Evolutionary conservation across 2,888 invertebrate species (phyloP).

Genomic region (Priocnemis perturbator): DNA sequence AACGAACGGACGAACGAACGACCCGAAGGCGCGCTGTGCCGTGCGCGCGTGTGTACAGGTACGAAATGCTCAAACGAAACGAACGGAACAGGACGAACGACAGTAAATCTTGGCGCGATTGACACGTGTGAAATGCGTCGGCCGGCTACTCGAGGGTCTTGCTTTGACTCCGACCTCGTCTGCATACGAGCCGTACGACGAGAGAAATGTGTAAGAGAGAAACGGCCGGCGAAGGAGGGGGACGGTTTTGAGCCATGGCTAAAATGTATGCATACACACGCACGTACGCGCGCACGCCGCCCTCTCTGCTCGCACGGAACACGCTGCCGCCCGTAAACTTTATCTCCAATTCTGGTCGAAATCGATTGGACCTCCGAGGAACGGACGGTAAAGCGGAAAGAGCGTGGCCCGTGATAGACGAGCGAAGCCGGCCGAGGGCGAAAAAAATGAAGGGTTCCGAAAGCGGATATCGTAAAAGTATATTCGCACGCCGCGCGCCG

Average conservation of each 20-base stretch:
- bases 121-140: slow-evolving; percentile 72
- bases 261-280: slow-evolving; percentile 8
- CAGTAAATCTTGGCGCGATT: slow-evolving; percentile 70
- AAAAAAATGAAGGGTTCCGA: slow-evolving; percentile 12
- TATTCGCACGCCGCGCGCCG: slow-evolving; percentile 30
- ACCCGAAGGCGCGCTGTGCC: slow-evolving; percentile 27
- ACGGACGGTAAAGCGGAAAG: slow-evolving; percentile 39
- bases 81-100: slow-evolving; percentile 49
- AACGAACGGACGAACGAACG: slow-evolving; percentile 40
- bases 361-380: slow-evolving; percentile 68
- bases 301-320: slow-evolving; percentile 27
- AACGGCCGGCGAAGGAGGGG: not conserved
- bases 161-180: slow-evolving; percentile 50
- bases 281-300: not conserved
- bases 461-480: slow-evolving; percentile 50
- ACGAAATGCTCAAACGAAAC: slow-evolving; percentile 23
- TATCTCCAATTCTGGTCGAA: slow-evolving; percentile 69
- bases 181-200: slow-evolving; percentile 24
- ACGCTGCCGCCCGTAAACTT: slow-evolving; percentile 61
- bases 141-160: slow-evolving; percentile 56
- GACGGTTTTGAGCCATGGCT: slow-evolving; percentile 5
- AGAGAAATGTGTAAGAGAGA: not conserved
- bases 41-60: slow-evolving; percentile 25
- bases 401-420: slow-evolving; percentile 20
- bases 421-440: slow-evolving; percentile 24